Base-by-base conservation (phyloP, 2,113 vertebrate genomes). In the Piaya cayana region DNA sequence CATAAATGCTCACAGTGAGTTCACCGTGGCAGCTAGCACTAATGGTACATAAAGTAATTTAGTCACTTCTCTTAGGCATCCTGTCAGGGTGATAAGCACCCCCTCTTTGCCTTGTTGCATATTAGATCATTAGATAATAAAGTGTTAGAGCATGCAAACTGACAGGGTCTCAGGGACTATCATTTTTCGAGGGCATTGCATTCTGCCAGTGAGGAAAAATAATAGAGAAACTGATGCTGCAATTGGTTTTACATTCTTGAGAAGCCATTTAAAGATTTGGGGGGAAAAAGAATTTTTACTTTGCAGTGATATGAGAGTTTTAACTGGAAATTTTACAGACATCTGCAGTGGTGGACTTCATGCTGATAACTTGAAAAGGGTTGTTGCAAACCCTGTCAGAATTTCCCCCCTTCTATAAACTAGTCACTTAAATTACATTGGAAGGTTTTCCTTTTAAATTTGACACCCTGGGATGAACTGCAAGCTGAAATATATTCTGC, bases 51-150 rank as follows among this genome's bases (percentile, higher is more conserved):
- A 98, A 98, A 98, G 98, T 98, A 98, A 98, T 98, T 98, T 98
- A 98, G 98, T 98, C 98, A 98, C 98, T 98, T 98, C 98, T 98
- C 97, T 96, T 91, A 95, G 50, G 97, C 98, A 96, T 97, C 96
- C 97, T 96, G 98, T 98, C 98, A 98, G 97, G 88, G 97, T 98
- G 97, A 98, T 97, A 97, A 97, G 97, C 98, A 83, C 96, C 94
- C 72, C 97, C 96, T 97, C 97, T 98, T 97, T 97, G 97, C 98
- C 98, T 98, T 98, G 97, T 97, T 98, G 98, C 97, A 97, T 98
- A 98, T 98, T 98, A 98, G 98, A 98, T 98, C 98, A 98, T 98
- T 98, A 97, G 97, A 98, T 98, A 98, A 98, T 98, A 98, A 98
- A 98, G 97, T 97, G 98, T 98, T 98, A 97, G 98, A 92, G 64